Percentiles rank a stretch among this genome's conserved stretches.
Conservation (phyloP, 1,140 invertebrate species). For the Drosophila sechellia region DNA sequence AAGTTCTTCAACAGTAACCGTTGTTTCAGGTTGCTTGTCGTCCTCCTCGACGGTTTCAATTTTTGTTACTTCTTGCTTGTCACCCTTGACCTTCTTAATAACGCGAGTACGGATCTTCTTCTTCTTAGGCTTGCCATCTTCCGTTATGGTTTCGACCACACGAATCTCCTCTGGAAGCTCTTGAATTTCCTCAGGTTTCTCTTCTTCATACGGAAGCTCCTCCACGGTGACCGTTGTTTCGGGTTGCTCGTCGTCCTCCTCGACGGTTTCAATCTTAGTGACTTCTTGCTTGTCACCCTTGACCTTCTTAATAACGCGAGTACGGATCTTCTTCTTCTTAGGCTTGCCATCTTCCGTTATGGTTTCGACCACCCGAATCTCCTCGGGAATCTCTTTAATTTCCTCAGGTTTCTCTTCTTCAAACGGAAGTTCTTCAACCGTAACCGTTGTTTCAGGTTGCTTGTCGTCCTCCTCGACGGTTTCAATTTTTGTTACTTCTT, state of each 20-base stretch:
- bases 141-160: background rate
- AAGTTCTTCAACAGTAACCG: background rate
- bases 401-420: background rate
- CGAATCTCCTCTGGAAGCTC: constrained; percentile 9
- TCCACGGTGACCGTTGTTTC: background rate
- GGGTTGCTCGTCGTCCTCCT: constrained; percentile 2
- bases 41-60: constrained; percentile 10
- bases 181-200: constrained; percentile 1
- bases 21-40: constrained; percentile 3
- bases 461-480: constrained; percentile 4
- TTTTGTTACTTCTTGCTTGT: constrained; percentile 8
- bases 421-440: background rate
- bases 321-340: constrained; percentile 17
- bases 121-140: constrained; percentile 10
- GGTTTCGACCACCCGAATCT: background rate
- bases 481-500: constrained; percentile 1
- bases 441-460: background rate
- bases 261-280: constrained; percentile 7
- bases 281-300: constrained; percentile 10
- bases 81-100: constrained; percentile 11
- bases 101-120: constrained; percentile 10
- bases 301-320: constrained; percentile 10
- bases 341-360: constrained; percentile 11
- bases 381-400: constrained; percentile 6
- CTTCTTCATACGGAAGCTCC: background rate